phyloP scores from a whole-genome alignment of 2,888 invertebrate species.

The Cerastoderma edule region DNA sequence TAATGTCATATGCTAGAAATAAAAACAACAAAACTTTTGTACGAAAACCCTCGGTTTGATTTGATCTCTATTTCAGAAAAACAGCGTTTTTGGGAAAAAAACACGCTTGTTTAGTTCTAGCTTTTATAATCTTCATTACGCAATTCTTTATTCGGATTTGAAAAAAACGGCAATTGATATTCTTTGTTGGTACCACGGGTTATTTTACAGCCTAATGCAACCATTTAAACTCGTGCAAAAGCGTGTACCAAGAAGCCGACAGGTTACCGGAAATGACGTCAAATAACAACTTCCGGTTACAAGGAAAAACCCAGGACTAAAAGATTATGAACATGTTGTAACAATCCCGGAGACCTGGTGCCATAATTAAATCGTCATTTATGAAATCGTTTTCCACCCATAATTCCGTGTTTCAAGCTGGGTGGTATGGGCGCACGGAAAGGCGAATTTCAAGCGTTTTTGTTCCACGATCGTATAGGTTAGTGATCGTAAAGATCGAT shows the following conservation, averaged over 20 bases:
- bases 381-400: conserved; percentile 48
- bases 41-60: no score
- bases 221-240: conserved; percentile 17
- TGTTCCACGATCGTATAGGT: conserved; percentile 17
- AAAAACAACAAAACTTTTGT: no score
- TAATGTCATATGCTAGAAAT: no score
- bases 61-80: no score
- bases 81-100: no score
- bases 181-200: no score
- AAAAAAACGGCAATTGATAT: no score
- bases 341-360: conserved; percentile 42
- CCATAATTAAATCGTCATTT: conserved; percentile 53
- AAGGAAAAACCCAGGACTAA: conserved; percentile 44
- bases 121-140: no score
- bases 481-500: conserved; percentile 24
- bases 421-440: conserved; percentile 33
- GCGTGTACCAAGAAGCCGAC: not conserved
- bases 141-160: no score
- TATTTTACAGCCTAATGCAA: no score
- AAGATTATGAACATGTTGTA: conserved; percentile 42
- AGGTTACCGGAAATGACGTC: conserved; percentile 28
- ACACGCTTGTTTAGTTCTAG: no score
- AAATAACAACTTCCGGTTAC: conserved; percentile 50
- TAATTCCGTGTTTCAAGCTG: conserved; percentile 32
- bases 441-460: conserved; percentile 29